Evolutionary conservation across 1,140 invertebrate species (phyloP), one percentile per base, ranked within the genome.

Genomic region (Coenobita brevimanus): DNA sequence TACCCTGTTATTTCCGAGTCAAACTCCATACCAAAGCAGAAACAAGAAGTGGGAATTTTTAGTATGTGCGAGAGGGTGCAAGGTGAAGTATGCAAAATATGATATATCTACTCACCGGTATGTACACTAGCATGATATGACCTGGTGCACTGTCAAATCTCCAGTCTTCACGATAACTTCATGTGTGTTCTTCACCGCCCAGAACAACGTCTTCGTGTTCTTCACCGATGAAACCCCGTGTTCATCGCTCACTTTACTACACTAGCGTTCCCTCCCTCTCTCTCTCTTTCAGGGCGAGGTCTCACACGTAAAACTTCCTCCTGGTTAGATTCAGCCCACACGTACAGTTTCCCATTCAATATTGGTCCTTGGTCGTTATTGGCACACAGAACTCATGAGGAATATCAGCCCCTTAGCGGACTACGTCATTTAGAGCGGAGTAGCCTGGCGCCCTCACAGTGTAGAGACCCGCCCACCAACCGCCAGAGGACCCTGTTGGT

Each of bases 61-160:
- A n/a, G n/a, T n/a, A n/a, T n/a, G n/a, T n/a, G n/a, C n/a, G n/a
- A n/a, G n/a, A n/a, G n/a, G n/a, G n/a, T n/a, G n/a, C n/a, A n/a
- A n/a, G n/a, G n/a, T n/a, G n/a, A n/a, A n/a, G n/a, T n/a, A n/a
- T n/a, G n/a, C n/a, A n/a, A n/a, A n/a, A n/a, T n/a, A n/a, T n/a
- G n/a, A n/a, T n/a, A n/a, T n/a, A n/a, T n/a, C n/a, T 79, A 87
- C 84, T 87, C 60, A 87, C 84, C 84, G 84, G 84, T 79, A 87
- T 87, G 62, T 87, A 87, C 75, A 87, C 84, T 87, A 87, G 84
- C 84, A 87, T 87, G 84, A 80, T 87, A 87, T 87, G 84, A 79
- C 84, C 84, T 79, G 84, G 62, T 69, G 41, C 50, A 87, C 76
- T 54, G 57, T 71, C 67, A 54, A 46, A 60, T 50, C 41, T 87